Base-by-base conservation (phyloP, 2,113 vertebrate genomes). In the Corythornis vintsioides region DNA sequence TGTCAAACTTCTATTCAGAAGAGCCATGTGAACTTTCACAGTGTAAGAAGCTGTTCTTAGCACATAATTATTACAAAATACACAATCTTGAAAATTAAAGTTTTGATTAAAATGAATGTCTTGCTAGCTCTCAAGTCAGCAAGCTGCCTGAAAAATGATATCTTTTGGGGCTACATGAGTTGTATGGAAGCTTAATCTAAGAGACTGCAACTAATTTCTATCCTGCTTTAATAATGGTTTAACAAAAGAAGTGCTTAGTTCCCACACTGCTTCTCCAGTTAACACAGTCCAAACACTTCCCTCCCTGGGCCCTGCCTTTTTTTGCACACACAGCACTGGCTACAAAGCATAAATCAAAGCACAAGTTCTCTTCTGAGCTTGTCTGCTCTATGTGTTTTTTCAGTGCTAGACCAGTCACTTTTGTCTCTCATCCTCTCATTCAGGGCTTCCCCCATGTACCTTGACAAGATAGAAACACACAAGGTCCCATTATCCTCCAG, bases 261-360 rank as follows among this genome's bases (percentile, higher is more conserved):
- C 73, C 83, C 83, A 93, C 57, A 74, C 40, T 65, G 76, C 76
- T 82, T 33, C 53, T 86, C 61, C 53, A 72, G 47, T 48, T 48
- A 93, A 64, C 77, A 83, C 16, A 77, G 61, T 71, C 65, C 88
- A 88, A 92, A 90, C n/a, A 50, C 45, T 83, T 92, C 45, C 48
- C 40, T 88, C 60, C 59, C 74, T 70, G 31, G 19, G 59, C 42
- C 24, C 42, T 75, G 42, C 29, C 35, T 67, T 71, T 90, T 90
- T 65, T 74, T 84, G 25, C 60, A 93, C 45, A 88, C 77, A 83
- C n/a, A 81, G 56, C 56, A 95, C 69, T 47, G 35, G 76, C 72
- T 91, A 77, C 43, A 61, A 88, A 94, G 61, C 43, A 83, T 90
- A 92, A 95, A 94, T 78, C 73, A 81, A 64, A 95, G 61, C 18